These are phyloP conservation scores for Bombus vancouverensis DNA, from an alignment of 1,140 invertebrate species.

Conservation along the genomic window DNA sequence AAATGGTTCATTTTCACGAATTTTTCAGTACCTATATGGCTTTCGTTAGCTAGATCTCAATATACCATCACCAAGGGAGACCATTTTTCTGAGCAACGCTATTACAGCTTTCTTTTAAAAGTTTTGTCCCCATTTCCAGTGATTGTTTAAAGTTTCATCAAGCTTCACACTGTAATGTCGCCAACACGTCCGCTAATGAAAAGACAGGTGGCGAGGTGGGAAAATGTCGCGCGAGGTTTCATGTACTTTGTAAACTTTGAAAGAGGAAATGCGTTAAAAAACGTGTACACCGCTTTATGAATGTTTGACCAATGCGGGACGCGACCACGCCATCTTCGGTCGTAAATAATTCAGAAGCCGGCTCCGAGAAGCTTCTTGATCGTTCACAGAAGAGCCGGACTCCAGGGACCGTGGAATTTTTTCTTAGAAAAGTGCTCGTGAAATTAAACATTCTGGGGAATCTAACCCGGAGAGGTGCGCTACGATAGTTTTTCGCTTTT, in stretches of 20 bases:
- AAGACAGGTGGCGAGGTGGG: slow-evolving; percentile 24
- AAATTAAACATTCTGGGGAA: slow-evolving; percentile 21
- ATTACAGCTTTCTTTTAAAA: background rate
- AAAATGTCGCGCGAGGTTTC: background rate
- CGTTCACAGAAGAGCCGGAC: background rate
- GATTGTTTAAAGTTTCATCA: slow-evolving; percentile 26
- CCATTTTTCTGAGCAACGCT: background rate
- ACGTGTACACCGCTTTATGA: slow-evolving; percentile 12
- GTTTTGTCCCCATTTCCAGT: background rate
- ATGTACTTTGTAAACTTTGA: background rate
- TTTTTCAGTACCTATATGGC: background rate
- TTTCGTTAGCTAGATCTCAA: slow-evolving; percentile 17
- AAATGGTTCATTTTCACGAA: background rate
- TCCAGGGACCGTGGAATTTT: background rate
- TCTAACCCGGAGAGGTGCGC: background rate
- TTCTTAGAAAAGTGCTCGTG: background rate
- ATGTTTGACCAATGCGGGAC: slow-evolving; percentile 35
- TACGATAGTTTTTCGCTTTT: background rate
- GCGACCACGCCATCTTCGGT: slow-evolving; percentile 6
- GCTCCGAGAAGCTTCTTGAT: background rate
- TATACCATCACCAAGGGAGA: background rate
- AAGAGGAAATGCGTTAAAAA: slow-evolving; percentile 33
- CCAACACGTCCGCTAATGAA: slow-evolving; percentile 9
- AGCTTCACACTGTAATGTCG: background rate
- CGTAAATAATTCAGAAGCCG: slow-evolving; percentile 30